These are phyloP conservation scores for Phania funesta DNA, from an alignment of 2,888 invertebrate species.

Conservation along the genomic window DNA sequence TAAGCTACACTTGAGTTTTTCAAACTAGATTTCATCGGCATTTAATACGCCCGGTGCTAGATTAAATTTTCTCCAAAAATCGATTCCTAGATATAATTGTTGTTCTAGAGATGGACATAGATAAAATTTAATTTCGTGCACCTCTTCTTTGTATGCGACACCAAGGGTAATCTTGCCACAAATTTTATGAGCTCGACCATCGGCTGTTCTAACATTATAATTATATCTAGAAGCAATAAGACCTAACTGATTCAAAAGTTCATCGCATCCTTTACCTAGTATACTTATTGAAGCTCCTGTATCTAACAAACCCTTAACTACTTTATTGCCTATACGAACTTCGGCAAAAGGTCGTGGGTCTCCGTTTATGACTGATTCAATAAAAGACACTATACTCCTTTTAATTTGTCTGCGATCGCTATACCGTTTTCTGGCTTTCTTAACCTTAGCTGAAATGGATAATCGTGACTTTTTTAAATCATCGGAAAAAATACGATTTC, in stretches of 20 bases:
- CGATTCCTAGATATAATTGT: background rate
- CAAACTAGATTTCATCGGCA: background rate
- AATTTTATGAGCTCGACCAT: background rate
- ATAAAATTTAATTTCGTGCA: background rate
- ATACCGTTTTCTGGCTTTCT: background rate
- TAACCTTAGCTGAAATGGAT: background rate
- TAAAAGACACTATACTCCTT: background rate
- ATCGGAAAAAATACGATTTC: background rate
- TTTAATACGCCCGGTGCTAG: background rate
- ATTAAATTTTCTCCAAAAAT: background rate
- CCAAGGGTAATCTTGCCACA: background rate
- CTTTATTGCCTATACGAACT: background rate
- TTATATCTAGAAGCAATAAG: background rate
- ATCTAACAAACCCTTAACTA: background rate
- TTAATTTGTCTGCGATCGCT: background rate
- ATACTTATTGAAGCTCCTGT: background rate
- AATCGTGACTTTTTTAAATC: background rate
- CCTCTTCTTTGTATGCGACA: background rate
- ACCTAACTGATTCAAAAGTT: background rate
- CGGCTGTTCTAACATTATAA: background rate
- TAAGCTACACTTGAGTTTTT: background rate
- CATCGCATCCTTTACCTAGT: background rate
- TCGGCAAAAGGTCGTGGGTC: background rate
- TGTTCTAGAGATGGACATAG: background rate
- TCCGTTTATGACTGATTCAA: background rate